These are phyloP conservation scores for Xylophagus ater DNA, from an alignment of 2,888 invertebrate species.

Conservation along the genomic window DNA sequence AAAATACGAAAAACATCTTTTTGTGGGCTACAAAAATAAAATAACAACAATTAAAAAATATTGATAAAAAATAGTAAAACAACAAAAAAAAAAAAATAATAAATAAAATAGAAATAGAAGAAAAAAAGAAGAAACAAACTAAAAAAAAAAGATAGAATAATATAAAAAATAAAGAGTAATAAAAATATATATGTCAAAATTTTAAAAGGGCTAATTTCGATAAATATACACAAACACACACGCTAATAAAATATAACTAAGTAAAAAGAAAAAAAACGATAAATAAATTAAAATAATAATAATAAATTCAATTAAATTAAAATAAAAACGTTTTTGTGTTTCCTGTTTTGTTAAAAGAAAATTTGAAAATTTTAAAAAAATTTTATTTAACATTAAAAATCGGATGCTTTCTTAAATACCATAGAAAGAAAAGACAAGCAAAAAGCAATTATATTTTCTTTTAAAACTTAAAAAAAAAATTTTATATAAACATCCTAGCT, in stretches of 20 bases:
- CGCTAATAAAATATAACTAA: background rate
- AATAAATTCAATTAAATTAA: too few relatives aligned
- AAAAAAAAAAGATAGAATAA: constrained; percentile 1
- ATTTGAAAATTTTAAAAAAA: too few relatives aligned
- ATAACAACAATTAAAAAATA: constrained; percentile 1
- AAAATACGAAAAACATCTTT: constrained; percentile 7
- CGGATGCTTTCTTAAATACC: too few relatives aligned
- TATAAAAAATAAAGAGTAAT: background rate
- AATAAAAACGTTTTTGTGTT: too few relatives aligned
- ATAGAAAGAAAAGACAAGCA: too few relatives aligned
- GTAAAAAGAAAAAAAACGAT: background rate
- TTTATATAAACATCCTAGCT: too few relatives aligned
- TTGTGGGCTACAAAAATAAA: constrained; percentile 13
- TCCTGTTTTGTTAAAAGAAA: too few relatives aligned
- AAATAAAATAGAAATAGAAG: background rate
- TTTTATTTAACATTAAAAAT: too few relatives aligned
- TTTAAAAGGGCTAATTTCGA: background rate
- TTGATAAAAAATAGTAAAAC: constrained; percentile 9
- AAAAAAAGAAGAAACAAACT: constrained; percentile 4
- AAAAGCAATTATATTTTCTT: too few relatives aligned
- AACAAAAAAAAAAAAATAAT: constrained; percentile 4
- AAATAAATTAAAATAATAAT: too few relatives aligned
- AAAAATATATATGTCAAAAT: constrained; percentile 5
- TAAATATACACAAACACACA: background rate
- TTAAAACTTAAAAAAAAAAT: too few relatives aligned